Base-by-base conservation (phyloP, 1,140 invertebrate species). In the Pachypsylla venusta region DNA sequence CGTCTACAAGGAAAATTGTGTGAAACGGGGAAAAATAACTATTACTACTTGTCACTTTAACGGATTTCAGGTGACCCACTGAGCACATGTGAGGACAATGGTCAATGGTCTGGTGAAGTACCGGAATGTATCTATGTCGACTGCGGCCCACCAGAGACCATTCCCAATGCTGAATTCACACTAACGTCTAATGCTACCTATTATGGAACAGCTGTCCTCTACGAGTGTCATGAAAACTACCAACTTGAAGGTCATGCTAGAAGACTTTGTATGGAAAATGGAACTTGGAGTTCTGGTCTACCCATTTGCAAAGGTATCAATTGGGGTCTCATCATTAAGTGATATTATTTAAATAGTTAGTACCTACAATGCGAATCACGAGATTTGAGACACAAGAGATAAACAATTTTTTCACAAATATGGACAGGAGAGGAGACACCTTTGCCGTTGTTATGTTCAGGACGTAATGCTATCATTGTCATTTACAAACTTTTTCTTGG, bases 41-140 rank as follows among this genome's bases (percentile, higher is more conserved):
- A n/a, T n/a, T n/a, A n/a, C n/a, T n/a, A n/a, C n/a, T n/a, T n/a
- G n/a, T n/a, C n/a, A n/a, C n/a, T n/a, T n/a, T n/a, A n/a, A n/a
- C n/a, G n/a, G n/a, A 59, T 62, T 16, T 74, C 84, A 4, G 87
- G 84, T 5, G 81, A 88, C 66, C 80, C 87, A 62, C 68, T 86
- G 39, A 81, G 85, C 48, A 87, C 81, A 4, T 93, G 87, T 71
- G 82, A 85, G 65, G 82, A 86, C 56, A 86, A 79, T 66, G 91
- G 91, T 12, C 77, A 81, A 53, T 97, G 93, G 92, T 90, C 83
- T 67, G 87, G 88, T 2, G 75, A 79, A 35, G 82, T 85, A 39
- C 88, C 90, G 0, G 77, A 80, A 58, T 95, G 91, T 73, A 77
- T 89, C 66, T 89, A 83, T 73, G 89, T 93, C n/a, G 89, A 94